phyloP scores from a whole-genome alignment of 2,888 invertebrate species.

The Melieria omissa region DNA sequence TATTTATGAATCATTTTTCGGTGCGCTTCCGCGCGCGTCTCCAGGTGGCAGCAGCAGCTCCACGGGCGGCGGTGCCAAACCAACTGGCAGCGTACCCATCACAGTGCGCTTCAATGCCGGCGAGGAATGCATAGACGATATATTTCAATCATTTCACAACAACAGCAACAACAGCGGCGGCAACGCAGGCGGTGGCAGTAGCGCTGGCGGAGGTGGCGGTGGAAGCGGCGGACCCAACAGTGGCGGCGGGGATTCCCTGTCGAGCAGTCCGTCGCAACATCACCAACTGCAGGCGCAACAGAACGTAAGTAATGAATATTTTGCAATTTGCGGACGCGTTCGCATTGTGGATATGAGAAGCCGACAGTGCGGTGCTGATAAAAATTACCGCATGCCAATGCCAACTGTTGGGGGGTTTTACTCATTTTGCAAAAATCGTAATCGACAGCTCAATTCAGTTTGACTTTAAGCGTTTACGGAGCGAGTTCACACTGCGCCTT shows the following conservation, averaged over 20 bases:
- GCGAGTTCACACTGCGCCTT: too few relatives aligned
- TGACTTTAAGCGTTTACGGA: too few relatives aligned
- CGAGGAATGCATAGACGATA: conserved; percentile 65
- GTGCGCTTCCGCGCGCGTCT: conserved; percentile 2
- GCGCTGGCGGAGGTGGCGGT: conserved; percentile 46
- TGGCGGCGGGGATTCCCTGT: conserved; percentile 58
- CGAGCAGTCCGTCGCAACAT: conserved; percentile 62
- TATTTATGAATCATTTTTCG: not conserved
- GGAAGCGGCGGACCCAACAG: conserved; percentile 45
- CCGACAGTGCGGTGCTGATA: not conserved
- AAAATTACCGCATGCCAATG: not conserved
- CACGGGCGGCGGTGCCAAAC: conserved; percentile 49
- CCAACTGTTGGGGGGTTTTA: too few relatives aligned
- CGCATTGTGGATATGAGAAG: not conserved
- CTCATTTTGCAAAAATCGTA: too few relatives aligned
- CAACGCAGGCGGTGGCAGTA: conserved; percentile 44
- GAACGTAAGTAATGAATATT: conserved; percentile 40
- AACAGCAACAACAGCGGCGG: conserved; percentile 46
- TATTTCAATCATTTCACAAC: conserved; percentile 63
- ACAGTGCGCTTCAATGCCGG: conserved; percentile 66
- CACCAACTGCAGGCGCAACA: conserved; percentile 46
- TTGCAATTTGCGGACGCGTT: too few relatives aligned
- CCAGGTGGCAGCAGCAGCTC: conserved; percentile 40
- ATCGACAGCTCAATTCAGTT: too few relatives aligned
- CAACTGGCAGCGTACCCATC: conserved; percentile 60